These are phyloP conservation scores for Stenodera caucasica DNA, from an alignment of 2,888 invertebrate genomes.

Conservation along the genomic window DNA sequence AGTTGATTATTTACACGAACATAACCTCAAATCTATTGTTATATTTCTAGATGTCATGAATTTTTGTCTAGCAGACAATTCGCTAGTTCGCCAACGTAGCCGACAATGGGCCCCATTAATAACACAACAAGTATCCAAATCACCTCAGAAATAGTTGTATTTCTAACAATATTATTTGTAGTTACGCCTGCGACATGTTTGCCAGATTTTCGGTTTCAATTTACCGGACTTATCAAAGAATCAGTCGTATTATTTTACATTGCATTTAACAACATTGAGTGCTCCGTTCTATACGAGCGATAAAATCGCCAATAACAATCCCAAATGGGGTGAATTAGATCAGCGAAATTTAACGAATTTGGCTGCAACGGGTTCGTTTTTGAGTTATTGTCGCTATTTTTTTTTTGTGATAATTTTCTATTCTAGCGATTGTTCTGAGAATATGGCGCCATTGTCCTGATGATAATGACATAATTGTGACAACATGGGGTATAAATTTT, in stretches of 20 bases:
- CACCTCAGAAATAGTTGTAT: slow-evolving; percentile 37
- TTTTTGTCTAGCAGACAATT: slow-evolving; percentile 51
- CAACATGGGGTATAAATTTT: slow-evolving; percentile 85
- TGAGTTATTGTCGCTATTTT: not conserved
- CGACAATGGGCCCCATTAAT: slow-evolving; percentile 79
- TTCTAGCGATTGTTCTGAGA: slow-evolving; percentile 54
- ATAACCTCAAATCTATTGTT: slow-evolving; percentile 27
- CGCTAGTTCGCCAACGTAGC: slow-evolving; percentile 68
- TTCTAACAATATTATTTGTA: slow-evolving; percentile 52
- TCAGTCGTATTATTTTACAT: slow-evolving; percentile 74
- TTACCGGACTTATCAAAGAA: slow-evolving; percentile 54
- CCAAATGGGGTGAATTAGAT: slow-evolving; percentile 82
- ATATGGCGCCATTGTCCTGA: slow-evolving; percentile 53
- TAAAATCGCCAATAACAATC: slow-evolving; percentile 68
- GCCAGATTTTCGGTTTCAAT: slow-evolving; percentile 73
- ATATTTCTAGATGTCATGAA: slow-evolving; percentile 48
- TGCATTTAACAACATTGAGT: slow-evolving; percentile 79
- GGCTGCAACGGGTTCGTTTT: slow-evolving; percentile 46
- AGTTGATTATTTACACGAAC: slow-evolving; percentile 11
- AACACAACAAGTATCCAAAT: slow-evolving; percentile 86
- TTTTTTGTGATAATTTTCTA: not conserved
- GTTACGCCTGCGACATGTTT: slow-evolving; percentile 76
- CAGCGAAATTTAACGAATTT: slow-evolving; percentile 62
- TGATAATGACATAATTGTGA: slow-evolving; percentile 63
- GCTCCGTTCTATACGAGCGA: slow-evolving; percentile 86